A percentile compares a stretch with the other conserved stretches of the same genome.
Conservation (phyloP, 1,140 invertebrate genomes). For the Sitophilus oryzae region DNA sequence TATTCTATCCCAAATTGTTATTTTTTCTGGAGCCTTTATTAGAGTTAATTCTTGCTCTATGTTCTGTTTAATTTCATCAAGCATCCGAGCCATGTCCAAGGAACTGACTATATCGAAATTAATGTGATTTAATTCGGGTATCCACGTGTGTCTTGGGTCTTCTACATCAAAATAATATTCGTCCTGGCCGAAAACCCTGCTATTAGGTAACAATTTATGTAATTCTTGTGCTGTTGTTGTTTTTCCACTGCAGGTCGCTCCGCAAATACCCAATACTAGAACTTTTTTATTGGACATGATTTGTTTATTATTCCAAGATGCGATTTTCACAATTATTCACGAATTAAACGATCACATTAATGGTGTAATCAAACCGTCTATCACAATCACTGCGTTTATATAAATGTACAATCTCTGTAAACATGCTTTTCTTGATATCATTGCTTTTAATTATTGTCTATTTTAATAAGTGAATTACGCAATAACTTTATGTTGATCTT, state of each 20-base stretch:
- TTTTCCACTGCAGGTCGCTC: conserved; percentile 76
- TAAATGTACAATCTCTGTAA: too few species aligned
- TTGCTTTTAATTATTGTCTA: too few species aligned
- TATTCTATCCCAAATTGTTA: neutral
- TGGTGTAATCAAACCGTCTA: too few species aligned
- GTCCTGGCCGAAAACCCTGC: conserved; percentile 65
- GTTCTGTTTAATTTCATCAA: conserved; percentile 49
- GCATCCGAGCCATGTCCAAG: conserved; percentile 70
- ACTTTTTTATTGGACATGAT: conserved; percentile 5
- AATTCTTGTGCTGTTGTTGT: conserved; percentile 61
- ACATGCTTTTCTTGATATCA: too few species aligned
- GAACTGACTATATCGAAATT: conserved; percentile 73
- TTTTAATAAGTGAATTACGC: too few species aligned
- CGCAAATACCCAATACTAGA: conserved; percentile 59
- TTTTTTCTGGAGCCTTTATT: neutral
- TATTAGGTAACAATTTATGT: conserved; percentile 49
- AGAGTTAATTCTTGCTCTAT: conserved; percentile 27
- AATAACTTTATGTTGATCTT: too few species aligned
- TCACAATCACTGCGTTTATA: too few species aligned
- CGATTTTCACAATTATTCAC: neutral
- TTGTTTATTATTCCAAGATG: neutral
- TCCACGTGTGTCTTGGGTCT: conserved; percentile 58
- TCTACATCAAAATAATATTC: conserved; percentile 66
- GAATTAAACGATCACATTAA: too few species aligned
- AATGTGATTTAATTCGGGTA: conserved; percentile 62